These are phyloP conservation scores for Hipparchia semele DNA, from an alignment of 2,888 invertebrate genomes.

Conservation along the genomic window DNA sequence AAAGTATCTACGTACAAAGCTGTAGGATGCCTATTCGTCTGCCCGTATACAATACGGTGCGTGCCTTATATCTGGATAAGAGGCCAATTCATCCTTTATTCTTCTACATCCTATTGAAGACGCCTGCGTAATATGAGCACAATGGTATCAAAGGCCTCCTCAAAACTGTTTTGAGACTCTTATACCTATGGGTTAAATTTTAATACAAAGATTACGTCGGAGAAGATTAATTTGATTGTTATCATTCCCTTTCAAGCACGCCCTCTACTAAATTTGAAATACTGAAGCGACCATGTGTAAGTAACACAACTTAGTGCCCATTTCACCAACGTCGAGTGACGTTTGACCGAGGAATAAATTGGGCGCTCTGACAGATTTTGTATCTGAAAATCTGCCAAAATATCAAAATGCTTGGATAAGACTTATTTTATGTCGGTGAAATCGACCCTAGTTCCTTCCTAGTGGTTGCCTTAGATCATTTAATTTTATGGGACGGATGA, in stretches of 20 bases:
- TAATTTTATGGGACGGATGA: no score
- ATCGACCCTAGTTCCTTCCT: no score
- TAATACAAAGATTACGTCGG: not conserved
- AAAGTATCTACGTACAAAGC: not conserved
- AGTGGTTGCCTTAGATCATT: no score
- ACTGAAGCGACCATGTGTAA: no score
- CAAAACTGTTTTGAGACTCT: slow-evolving; percentile 12
- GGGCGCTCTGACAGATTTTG: no score
- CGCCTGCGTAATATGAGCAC: slow-evolving; percentile 7
- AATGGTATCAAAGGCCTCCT: slow-evolving; percentile 2
- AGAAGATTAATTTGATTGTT: not conserved
- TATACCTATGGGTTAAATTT: not conserved
- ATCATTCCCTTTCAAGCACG: not conserved
- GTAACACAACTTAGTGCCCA: no score
- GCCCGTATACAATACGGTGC: slow-evolving; percentile 1
- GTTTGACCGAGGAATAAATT: no score
- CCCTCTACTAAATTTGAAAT: no score
- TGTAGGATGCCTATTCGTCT: not conserved
- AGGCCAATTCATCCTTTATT: slow-evolving; percentile 11
- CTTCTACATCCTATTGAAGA: slow-evolving; percentile 12
- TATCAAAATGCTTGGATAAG: no score
- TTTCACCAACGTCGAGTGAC: no score
- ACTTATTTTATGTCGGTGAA: no score
- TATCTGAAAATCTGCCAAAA: no score
- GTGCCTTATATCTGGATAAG: slow-evolving; percentile 14